A percentile compares a stretch with the other conserved stretches of the same genome.
Evolutionary conservation across 2,113 vertebrate genomes (phyloP).

Genomic region (Seriola quinqueradiata): DNA sequence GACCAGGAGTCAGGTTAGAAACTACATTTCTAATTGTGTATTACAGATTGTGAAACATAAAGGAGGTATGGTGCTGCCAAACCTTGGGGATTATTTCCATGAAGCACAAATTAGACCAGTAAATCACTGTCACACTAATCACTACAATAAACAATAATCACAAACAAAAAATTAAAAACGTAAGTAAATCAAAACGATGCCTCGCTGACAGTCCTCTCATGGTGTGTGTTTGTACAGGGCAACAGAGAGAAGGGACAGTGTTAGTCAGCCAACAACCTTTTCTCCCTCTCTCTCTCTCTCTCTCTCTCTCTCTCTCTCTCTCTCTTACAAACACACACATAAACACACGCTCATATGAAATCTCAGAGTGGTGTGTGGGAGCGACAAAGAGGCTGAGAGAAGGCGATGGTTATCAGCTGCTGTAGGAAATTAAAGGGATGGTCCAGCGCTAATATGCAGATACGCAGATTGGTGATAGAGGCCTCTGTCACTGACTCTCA

Average conservation of each 20-base stretch:
- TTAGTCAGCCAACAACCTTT: conserved; percentile 57
- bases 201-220: not conserved
- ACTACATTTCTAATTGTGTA: too few species aligned
- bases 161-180: too few species aligned
- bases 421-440: conserved; percentile 98
- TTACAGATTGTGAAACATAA: too few species aligned
- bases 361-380: conserved; percentile 82
- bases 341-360: conserved; percentile 59
- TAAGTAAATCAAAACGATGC: conserved; percentile 27
- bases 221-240: conserved; percentile 11
- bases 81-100: too few species aligned
- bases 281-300: not conserved
- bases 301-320: too few species aligned
- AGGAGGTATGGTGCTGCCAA: too few species aligned
- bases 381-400: conserved; percentile 91
- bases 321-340: not conserved
- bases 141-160: too few species aligned
- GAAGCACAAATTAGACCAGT: too few species aligned
- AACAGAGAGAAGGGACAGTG: conserved; percentile 62
- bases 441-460: conserved; percentile 93
- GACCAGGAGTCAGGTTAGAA: too few species aligned
- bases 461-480: conserved; percentile 93
- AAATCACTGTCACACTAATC: too few species aligned
- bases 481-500: conserved; percentile 60
- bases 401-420: conserved; percentile 95